These are phyloP conservation scores for Sericinus montela DNA, from an alignment of 2,888 invertebrate genomes.

Conservation along the genomic window DNA sequence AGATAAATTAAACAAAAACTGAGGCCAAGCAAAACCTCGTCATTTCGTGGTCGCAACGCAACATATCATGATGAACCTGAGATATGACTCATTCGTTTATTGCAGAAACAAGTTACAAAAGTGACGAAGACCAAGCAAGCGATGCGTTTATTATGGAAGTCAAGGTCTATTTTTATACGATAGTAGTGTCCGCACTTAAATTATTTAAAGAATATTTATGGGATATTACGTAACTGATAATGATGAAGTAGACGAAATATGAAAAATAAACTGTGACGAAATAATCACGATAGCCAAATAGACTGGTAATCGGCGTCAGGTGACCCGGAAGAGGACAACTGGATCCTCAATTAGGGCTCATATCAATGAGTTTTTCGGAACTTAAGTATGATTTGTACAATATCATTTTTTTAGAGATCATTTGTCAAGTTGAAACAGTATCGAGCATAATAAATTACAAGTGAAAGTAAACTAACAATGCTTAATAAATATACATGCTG, in stretches of 20 bases:
- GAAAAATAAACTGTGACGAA: no score
- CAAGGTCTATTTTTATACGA: slow-evolving; percentile 4
- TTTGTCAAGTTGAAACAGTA: no score
- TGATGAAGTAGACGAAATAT: no score
- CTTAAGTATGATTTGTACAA: no score
- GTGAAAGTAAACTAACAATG: slow-evolving; percentile 12
- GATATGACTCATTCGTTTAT: slow-evolving; percentile 6
- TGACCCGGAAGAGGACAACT: no score
- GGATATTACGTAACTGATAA: not conserved
- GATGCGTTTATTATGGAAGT: slow-evolving; percentile 1
- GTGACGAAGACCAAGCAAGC: slow-evolving; percentile 1
- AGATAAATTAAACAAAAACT: not conserved
- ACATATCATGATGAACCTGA: slow-evolving; percentile 9
- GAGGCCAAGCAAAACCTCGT: slow-evolving; percentile 1
- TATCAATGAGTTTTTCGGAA: no score
- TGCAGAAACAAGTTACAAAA: slow-evolving; percentile 3
- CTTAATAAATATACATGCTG: slow-evolving; percentile 12
- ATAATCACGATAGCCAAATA: no score
- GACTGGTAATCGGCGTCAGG: no score
- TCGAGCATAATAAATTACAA: not conserved
- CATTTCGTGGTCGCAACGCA: no score
- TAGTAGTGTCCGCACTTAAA: not conserved
- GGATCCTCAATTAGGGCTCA: no score
- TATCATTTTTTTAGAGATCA: no score
- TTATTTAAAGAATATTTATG: not conserved